Evolutionary conservation across 1,140 invertebrate species (phyloP), one percentile per base, ranked within the genome.

Genomic region (Streblospio benedicti): DNA sequence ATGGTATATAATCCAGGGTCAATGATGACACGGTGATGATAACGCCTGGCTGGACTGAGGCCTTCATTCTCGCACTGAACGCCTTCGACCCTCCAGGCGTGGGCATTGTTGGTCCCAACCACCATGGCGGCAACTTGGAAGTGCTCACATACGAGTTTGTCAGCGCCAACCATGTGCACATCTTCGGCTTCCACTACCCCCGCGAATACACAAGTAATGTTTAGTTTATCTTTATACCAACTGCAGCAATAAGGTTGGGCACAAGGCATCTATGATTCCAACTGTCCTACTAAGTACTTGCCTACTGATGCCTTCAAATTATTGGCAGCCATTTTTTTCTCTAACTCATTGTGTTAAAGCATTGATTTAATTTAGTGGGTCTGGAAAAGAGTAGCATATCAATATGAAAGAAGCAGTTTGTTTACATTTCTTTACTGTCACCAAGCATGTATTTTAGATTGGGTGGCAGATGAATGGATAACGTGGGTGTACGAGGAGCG

Each of bases 71-170:
- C 4, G 55, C 43, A 4, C 60, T 62, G 5, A 38, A 18, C 38
- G 31, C 23, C 31, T 56, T 38, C 28, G 5, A 32, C 18, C 53
- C 53, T 9, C 33, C 53, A 18, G 25, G 25, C 20, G 38, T 56
- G 32, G 53, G 53, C 16, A 54, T 61, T 18, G 60, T 61, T 3
- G 60, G 60, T n/a, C 60, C 60, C 14, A 16, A 16, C 4, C 60
- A 61, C 45, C 47, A 35, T 31, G 60, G 60, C 27, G 60, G 60
- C 9, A 57, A 61, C 53, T 44, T 49, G 28, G 30, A 18, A 6
- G 57, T 61, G 6, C 44, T 61, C n/a, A 61, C 60, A 18, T 61
- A 61, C 45, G 60, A 61, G 31, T 61, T 61, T 50, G 60, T 61
- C 2, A 53, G 57, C 35, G 23, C 33, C 4, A 57, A 18, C n/a